Evolutionary conservation across 2,797 vertebrate species (phyloP).

Genomic region (Catharus ustulatus): DNA sequence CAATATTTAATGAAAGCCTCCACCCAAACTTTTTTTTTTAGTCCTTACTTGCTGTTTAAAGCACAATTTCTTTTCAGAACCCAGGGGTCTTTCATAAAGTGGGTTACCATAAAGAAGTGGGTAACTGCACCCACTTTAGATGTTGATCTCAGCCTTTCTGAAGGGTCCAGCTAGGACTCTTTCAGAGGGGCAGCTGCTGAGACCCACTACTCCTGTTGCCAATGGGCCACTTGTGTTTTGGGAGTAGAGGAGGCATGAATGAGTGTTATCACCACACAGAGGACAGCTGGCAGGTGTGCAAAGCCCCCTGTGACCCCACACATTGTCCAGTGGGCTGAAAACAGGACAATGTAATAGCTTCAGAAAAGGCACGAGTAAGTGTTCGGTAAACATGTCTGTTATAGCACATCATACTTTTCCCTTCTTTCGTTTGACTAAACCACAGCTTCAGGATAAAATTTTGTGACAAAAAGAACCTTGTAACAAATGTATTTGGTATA

Average conservation of each 20-base stretch:
- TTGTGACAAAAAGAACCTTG: constrained; percentile 16
- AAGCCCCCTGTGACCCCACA: background rate
- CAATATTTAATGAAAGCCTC: background rate
- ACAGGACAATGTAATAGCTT: background rate
- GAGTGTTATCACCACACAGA: background rate
- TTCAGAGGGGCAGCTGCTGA: background rate
- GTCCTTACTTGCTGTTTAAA: background rate
- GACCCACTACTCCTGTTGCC: background rate
- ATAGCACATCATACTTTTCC: background rate
- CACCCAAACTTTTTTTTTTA: background rate
- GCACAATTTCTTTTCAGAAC: background rate
- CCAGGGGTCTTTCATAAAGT: background rate
- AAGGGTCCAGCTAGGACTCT: background rate
- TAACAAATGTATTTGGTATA: constrained; percentile 27
- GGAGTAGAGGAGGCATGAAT: background rate
- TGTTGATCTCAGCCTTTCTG: background rate
- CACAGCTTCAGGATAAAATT: constrained; percentile 42
- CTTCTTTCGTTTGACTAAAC: background rate
- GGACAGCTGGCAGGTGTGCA: background rate
- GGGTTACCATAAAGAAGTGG: background rate
- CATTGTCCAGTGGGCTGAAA: background rate
- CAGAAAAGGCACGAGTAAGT: background rate
- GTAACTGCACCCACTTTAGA: background rate
- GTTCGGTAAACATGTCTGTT: background rate
- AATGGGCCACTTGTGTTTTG: background rate